A percentile compares a stretch with the other conserved stretches of the same genome.
Conservation (phyloP, 2,888 invertebrate genomes). For the Mythimna impura region DNA sequence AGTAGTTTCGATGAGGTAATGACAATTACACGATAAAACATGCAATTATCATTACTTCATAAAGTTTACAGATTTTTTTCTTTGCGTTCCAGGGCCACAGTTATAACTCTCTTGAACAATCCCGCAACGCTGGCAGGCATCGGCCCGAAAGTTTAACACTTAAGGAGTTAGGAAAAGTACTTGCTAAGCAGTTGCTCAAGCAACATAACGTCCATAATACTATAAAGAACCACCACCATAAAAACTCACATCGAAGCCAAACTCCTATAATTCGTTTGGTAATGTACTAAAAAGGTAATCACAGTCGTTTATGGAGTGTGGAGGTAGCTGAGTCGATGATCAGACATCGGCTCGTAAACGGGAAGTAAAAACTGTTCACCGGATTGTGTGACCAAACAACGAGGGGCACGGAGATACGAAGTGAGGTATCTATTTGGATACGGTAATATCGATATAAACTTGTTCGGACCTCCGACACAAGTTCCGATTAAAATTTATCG, state of each 20-base stretch:
- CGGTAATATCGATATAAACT: slow-evolving; percentile 32
- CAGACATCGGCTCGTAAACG: slow-evolving; percentile 72
- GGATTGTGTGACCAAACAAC: slow-evolving; percentile 66
- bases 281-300: slow-evolving; percentile 63
- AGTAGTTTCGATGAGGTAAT: too few species aligned
- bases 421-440: slow-evolving; percentile 18
- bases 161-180: not conserved
- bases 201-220: not conserved
- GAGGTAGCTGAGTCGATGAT: slow-evolving; percentile 69
- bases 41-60: too few species aligned
- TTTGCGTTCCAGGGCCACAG: too few species aligned
- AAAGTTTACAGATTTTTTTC: too few species aligned
- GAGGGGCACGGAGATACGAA: slow-evolving; percentile 20
- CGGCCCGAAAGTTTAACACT: not conserved
- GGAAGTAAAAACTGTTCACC: slow-evolving; percentile 72
- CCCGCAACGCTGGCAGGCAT: too few species aligned
- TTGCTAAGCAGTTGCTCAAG: slow-evolving; percentile 19
- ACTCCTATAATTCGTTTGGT: slow-evolving; percentile 50
- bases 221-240: slow-evolving; percentile 7
- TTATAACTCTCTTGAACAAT: too few species aligned
- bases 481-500: too few species aligned
- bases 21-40: too few species aligned
- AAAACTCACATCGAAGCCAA: slow-evolving; percentile 23
- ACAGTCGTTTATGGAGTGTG: slow-evolving; percentile 65
- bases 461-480: too few species aligned